Percentiles rank a stretch among this genome's conserved stretches.
Conservation (phyloP, 2,888 invertebrate species). For the Orchesella flavescens region DNA sequence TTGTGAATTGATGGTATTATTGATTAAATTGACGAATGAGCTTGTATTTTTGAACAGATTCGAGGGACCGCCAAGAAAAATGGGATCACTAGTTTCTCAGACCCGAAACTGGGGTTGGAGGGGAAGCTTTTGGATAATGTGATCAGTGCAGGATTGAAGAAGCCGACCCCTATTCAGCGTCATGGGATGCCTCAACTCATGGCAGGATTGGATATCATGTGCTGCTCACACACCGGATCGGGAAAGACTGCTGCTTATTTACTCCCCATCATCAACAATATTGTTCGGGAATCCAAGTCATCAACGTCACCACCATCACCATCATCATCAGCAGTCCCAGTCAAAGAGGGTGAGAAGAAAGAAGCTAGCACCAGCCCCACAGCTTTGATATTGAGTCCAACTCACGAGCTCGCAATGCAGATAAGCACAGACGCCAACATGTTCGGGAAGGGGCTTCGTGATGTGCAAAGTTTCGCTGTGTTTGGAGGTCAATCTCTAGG, state of each 20-base stretch:
- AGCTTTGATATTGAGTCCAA: conserved; percentile 31
- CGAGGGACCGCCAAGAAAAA: background rate
- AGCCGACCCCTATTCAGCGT: conserved; percentile 35
- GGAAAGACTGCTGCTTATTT: conserved; percentile 44
- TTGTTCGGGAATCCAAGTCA: background rate
- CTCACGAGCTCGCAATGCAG: conserved; percentile 41
- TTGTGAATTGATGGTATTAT: too few species aligned
- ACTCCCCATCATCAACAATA: conserved; percentile 13
- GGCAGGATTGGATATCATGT: conserved; percentile 32
- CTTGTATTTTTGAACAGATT: too few species aligned
- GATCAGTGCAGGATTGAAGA: background rate
- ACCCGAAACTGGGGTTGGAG: background rate
- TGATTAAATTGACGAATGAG: too few species aligned
- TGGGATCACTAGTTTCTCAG: background rate
- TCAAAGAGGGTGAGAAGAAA: background rate
- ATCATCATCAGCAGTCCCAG: background rate
- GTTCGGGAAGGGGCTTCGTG: background rate
- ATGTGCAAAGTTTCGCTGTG: background rate
- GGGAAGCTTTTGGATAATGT: conserved; percentile 21
- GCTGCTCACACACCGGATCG: conserved; percentile 39
- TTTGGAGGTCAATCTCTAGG: conserved; percentile 29
- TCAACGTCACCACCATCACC: background rate
- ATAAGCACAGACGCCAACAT: background rate
- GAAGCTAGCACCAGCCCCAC: background rate
- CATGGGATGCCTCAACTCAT: conserved; percentile 41